A percentile compares a stretch with the other conserved stretches of the same genome.
phyloP scores from a whole-genome alignment of 2,113 vertebrate species.

The Coptodon rendalli region DNA sequence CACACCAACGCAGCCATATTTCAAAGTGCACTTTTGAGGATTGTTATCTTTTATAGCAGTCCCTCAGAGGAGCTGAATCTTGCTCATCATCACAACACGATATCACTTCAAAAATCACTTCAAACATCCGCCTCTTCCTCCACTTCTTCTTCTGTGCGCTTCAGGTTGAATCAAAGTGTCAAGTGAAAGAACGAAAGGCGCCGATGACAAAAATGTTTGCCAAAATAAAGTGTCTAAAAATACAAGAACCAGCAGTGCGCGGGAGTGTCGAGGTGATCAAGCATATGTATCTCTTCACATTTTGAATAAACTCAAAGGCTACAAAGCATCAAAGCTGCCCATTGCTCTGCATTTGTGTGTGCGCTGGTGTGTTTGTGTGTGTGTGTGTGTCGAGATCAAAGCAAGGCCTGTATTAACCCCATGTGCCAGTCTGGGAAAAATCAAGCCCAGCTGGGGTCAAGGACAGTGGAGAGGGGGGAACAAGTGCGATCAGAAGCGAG shows the following conservation, averaged over 20 bases:
- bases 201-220: not conserved
- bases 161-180: not conserved
- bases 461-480: slow-evolving; percentile 51
- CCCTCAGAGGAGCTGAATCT: slow-evolving; percentile 11
- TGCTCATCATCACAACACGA: slow-evolving; percentile 17
- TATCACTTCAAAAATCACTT: slow-evolving; percentile 6
- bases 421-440: slow-evolving; percentile 70
- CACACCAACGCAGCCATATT: not conserved
- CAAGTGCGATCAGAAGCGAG: slow-evolving; percentile 35
- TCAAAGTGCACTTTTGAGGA: slow-evolving; percentile 28
- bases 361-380: not conserved
- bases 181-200: not conserved
- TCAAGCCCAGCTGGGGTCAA: slow-evolving; percentile 71
- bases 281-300: not conserved
- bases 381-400: slow-evolving; percentile 51
- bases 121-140: slow-evolving; percentile 1
- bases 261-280: not conserved
- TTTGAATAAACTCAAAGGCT: slow-evolving; percentile 18
- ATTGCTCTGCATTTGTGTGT: slow-evolving; percentile 3
- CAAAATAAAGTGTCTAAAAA: not conserved
- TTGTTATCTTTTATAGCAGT: slow-evolving; percentile 16
- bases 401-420: slow-evolving; percentile 62
- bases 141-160: not conserved
- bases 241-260: not conserved
- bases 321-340: slow-evolving; percentile 34